Conservation (phyloP, 2,797 vertebrate genomes). For the Poecilia picta region DNA sequence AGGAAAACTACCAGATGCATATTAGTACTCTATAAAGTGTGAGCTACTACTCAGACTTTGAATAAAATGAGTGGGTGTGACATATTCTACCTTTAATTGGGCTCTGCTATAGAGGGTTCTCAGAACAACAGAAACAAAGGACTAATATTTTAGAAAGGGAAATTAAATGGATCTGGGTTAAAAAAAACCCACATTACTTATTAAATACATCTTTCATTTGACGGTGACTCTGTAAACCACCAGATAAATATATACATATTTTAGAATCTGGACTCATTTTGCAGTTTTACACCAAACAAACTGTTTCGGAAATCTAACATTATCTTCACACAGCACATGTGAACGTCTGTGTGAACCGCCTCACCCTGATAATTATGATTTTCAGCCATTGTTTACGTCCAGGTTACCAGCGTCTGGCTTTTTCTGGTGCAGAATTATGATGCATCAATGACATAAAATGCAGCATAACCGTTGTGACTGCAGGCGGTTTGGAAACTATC, state of each 20-base stretch:
- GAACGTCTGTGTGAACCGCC: too few species aligned
- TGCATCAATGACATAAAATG: too few species aligned
- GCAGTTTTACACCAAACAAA: not conserved
- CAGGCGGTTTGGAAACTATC: too few species aligned
- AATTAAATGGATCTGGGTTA: not conserved
- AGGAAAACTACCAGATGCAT: not conserved
- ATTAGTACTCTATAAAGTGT: not conserved
- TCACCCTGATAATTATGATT: too few species aligned
- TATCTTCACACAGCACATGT: too few species aligned
- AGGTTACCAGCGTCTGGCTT: too few species aligned
- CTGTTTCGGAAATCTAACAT: not conserved
- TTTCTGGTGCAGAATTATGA: too few species aligned
- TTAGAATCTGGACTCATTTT: not conserved
- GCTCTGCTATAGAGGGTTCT: not conserved
- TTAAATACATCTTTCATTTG: not conserved
- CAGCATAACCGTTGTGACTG: too few species aligned
- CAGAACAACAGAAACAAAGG: not conserved
- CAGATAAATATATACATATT: not conserved
- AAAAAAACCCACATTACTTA: not conserved
- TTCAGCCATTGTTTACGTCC: too few species aligned
- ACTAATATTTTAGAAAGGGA: not conserved
- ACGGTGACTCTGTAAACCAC: not conserved
- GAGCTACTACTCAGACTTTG: not conserved
- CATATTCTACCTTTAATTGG: not conserved
- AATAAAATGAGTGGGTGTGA: not conserved